phyloP scores from a whole-genome alignment of 1,140 invertebrate genomes.

The Eriosoma lanigerum region DNA sequence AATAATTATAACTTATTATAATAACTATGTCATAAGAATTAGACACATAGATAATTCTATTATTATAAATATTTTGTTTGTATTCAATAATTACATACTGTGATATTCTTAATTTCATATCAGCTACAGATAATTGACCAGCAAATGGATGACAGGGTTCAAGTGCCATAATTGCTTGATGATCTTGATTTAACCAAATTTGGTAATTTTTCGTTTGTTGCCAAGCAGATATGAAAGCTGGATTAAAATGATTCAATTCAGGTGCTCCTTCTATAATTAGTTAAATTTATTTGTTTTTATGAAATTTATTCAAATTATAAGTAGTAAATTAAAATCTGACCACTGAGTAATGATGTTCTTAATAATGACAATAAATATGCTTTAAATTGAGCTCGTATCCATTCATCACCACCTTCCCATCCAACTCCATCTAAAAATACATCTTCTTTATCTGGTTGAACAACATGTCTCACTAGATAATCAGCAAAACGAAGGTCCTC shows the following conservation, averaged over 20 bases:
- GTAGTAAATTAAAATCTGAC: slow-evolving; percentile 7
- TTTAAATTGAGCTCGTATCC: slow-evolving; percentile 93
- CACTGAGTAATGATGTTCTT: slow-evolving; percentile 70
- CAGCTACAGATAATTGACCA: slow-evolving; percentile 87
- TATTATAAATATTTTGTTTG: background rate
- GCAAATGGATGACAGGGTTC: slow-evolving; percentile 85
- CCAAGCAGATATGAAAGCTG: slow-evolving; percentile 81
- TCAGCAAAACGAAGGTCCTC: slow-evolving; percentile 96
- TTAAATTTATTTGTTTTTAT: background rate
- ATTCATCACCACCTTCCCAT: slow-evolving; percentile 91
- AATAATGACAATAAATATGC: slow-evolving; percentile 87
- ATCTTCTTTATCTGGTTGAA: slow-evolving; percentile 68
- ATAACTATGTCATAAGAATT: no score
- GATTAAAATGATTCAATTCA: slow-evolving; percentile 87
- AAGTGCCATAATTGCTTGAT: slow-evolving; percentile 70
- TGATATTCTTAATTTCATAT: slow-evolving; percentile 88
- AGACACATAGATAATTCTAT: no score
- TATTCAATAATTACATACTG: slow-evolving; percentile 69
- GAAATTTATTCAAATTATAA: background rate
- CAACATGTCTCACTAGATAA: slow-evolving; percentile 84
- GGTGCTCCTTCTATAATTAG: slow-evolving; percentile 66
- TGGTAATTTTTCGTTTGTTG: slow-evolving; percentile 86
- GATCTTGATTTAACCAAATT: slow-evolving; percentile 70
- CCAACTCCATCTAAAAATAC: slow-evolving; percentile 75
- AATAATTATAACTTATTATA: no score